A percentile compares a stretch with the other conserved stretches of the same genome.
These are phyloP conservation scores for Polypedilum pembai DNA, from an alignment of 1,140 invertebrate genomes.

Conservation along the genomic window DNA sequence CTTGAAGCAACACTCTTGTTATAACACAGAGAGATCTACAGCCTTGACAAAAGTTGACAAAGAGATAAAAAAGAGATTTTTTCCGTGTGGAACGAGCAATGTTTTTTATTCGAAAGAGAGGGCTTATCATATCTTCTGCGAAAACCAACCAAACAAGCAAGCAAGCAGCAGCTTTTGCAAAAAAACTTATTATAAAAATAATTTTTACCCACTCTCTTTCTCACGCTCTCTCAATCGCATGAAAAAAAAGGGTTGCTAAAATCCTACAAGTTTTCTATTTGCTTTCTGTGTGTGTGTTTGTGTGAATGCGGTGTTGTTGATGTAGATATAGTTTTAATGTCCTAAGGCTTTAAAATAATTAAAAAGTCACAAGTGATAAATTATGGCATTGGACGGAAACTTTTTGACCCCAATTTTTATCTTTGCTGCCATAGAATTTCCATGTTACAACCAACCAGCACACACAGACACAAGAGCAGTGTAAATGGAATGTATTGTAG, in stretches of 20 bases:
- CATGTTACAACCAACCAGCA: neutral
- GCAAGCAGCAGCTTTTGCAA: neutral
- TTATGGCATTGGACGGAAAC: constrained; percentile 11
- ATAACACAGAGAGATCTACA: neutral
- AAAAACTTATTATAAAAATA: constrained; percentile 6
- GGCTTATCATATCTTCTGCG: neutral
- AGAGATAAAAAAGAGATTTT: constrained; percentile 6
- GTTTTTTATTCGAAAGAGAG: neutral
- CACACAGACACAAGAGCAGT: neutral
- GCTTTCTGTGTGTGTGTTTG: neutral
- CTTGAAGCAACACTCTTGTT: neutral
- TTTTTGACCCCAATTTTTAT: constrained; percentile 9
- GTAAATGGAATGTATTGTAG: constrained; percentile 7
- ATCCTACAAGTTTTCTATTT: constrained; percentile 18
- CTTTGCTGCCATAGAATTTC: neutral
- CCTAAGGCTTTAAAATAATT: constrained; percentile 18
- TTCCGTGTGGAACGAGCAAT: neutral
- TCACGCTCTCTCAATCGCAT: too few relatives aligned
- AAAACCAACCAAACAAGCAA: neutral
- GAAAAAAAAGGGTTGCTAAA: neutral
- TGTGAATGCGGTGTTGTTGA: neutral
- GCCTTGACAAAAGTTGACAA: neutral
- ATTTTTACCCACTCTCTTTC: neutral
- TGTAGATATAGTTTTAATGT: neutral
- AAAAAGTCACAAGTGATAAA: constrained; percentile 18